Evolutionary conservation across 2,797 vertebrate species (phyloP).

Genomic region (Pachyuromys duprasi): DNA sequence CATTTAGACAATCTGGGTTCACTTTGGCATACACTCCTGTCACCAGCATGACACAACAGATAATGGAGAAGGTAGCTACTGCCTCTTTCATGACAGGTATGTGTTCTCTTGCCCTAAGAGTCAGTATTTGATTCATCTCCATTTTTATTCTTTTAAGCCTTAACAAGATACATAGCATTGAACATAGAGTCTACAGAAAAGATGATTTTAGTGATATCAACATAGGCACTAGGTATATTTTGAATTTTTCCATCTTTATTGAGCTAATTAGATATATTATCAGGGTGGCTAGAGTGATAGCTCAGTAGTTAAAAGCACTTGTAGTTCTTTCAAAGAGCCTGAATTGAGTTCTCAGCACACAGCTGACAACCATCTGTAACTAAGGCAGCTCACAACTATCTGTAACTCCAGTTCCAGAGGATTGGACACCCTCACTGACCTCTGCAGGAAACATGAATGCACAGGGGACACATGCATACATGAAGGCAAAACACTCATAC

Average conservation of each 20-base stretch:
- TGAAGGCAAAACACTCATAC: background rate
- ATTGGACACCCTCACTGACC: background rate
- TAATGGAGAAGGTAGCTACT: conserved; percentile 70
- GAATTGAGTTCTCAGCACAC: background rate
- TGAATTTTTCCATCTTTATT: background rate
- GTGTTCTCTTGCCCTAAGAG: background rate
- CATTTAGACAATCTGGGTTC: conserved; percentile 1
- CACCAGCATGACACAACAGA: conserved; percentile 48
- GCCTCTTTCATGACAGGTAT: conserved; percentile 62
- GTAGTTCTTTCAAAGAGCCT: background rate
- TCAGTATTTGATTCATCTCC: background rate
- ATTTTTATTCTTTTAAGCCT: background rate
- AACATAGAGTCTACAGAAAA: background rate
- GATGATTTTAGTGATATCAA: background rate
- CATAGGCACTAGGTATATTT: background rate
- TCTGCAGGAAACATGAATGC: background rate
- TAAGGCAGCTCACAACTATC: background rate
- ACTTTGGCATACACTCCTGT: conserved; percentile 48
- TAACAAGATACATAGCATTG: background rate
- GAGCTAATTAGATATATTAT: background rate
- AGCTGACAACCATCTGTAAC: too few relatives aligned
- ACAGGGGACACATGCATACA: background rate
- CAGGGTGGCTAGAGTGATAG: background rate
- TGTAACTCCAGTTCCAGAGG: background rate
- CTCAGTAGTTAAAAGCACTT: background rate